Percentiles rank a stretch among this genome's conserved stretches.
Evolutionary conservation across 2,113 vertebrate genomes (phyloP).

Genomic region (Upupa epops): DNA sequence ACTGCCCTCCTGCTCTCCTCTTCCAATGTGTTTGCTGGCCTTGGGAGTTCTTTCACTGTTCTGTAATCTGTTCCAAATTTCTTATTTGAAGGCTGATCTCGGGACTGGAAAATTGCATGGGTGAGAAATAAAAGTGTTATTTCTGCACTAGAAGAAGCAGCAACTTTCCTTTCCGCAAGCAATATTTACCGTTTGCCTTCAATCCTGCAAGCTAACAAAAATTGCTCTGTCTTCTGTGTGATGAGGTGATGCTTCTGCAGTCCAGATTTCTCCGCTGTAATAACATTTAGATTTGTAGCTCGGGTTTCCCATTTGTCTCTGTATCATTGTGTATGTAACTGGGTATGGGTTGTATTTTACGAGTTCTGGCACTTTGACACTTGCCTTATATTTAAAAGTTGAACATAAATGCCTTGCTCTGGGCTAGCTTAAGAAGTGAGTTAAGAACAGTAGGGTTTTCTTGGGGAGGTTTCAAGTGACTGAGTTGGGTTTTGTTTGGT

Average conservation of each 20-base stretch:
- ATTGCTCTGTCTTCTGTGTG: neutral
- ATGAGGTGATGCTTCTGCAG: neutral
- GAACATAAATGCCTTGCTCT: neutral
- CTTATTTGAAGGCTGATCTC: neutral
- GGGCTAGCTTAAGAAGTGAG: neutral
- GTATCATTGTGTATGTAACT: fast-evolving
- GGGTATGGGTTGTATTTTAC: neutral
- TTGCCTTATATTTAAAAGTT: neutral
- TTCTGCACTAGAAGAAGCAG: neutral
- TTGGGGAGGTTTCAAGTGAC: neutral
- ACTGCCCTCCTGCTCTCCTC: neutral
- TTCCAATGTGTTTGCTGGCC: neutral
- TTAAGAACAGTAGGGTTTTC: neutral
- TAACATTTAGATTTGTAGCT: neutral
- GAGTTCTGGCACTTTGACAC: neutral
- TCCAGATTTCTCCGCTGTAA: neutral
- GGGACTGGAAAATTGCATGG: neutral
- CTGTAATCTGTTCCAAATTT: neutral
- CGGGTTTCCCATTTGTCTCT: neutral
- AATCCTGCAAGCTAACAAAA: neutral
- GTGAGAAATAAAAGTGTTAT: neutral
- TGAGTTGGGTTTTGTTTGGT: neutral
- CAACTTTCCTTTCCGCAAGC: neutral
- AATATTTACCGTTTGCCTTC: neutral
- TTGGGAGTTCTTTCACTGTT: neutral